Conservation (phyloP, 2,797 vertebrate genomes). For the Gadopsis marmoratus region DNA sequence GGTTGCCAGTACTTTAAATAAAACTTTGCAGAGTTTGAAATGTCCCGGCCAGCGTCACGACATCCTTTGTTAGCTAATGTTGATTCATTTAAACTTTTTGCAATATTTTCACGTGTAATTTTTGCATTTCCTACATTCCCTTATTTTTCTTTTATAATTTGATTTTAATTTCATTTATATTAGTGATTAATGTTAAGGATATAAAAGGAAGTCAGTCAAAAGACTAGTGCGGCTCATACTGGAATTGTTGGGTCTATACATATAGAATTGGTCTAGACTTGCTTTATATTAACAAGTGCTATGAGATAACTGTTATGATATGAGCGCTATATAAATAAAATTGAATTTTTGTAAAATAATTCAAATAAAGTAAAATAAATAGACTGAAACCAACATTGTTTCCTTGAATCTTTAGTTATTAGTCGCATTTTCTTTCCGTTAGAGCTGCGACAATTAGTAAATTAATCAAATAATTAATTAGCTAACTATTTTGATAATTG, state of each 20-base stretch:
- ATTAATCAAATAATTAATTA: background rate
- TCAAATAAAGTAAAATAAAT: too few relatives aligned
- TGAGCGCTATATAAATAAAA: too few relatives aligned
- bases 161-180: background rate
- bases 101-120: background rate
- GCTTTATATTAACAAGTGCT: too few relatives aligned
- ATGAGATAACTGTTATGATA: too few relatives aligned
- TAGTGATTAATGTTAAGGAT: background rate
- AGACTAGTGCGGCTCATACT: too few relatives aligned
- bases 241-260: too few relatives aligned
- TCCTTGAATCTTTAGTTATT: too few relatives aligned
- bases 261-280: too few relatives aligned
- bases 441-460: background rate
- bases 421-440: too few relatives aligned
- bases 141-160: background rate
- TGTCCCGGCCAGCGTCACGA: too few relatives aligned
- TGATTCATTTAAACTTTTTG: background rate
- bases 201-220: background rate
- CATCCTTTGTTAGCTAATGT: background rate
- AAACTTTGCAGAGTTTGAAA: conserved; percentile 18
- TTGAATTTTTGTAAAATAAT: too few relatives aligned
- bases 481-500: background rate
- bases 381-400: too few relatives aligned
- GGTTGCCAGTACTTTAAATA: conserved; percentile 33
- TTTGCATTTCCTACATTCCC: background rate